Evolutionary conservation across 2,888 invertebrate species (phyloP).

Genomic region (Amaurobius ferox): DNA sequence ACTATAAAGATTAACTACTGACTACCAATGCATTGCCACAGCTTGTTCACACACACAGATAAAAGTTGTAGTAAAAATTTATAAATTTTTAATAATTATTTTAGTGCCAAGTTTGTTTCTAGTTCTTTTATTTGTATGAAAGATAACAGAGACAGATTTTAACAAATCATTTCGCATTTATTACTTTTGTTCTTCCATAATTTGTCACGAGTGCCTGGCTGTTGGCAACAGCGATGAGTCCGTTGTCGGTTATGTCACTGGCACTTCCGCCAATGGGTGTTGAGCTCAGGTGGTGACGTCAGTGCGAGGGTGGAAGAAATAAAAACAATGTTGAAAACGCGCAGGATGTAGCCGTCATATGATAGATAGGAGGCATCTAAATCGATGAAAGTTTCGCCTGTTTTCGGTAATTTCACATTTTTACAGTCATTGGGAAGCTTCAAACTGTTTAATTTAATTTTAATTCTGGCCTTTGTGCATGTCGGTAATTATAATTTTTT

Average conservation of each 20-base stretch:
- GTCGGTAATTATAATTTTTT: too few species aligned
- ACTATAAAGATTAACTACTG: too few species aligned
- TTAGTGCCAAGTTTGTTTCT: too few species aligned
- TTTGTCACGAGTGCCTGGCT: slow-evolving; percentile 17
- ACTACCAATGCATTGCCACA: too few species aligned
- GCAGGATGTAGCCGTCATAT: slow-evolving; percentile 10
- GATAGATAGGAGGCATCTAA: neutral
- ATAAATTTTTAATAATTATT: too few species aligned
- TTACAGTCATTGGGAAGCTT: too few species aligned
- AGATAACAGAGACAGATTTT: too few species aligned
- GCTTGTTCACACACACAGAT: too few species aligned
- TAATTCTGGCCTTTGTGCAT: too few species aligned
- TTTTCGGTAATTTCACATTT: neutral
- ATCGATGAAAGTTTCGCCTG: neutral
- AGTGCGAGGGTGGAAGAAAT: neutral
- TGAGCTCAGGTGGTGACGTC: slow-evolving; percentile 7
- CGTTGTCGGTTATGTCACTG: slow-evolving; percentile 12
- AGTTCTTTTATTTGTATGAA: too few species aligned
- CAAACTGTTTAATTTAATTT: too few species aligned
- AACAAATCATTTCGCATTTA: neutral
- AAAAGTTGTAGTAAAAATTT: too few species aligned
- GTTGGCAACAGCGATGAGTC: slow-evolving; percentile 21
- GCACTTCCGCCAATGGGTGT: neutral
- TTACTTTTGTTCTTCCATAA: neutral
- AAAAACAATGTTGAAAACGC: slow-evolving; percentile 5